Percentiles rank a stretch among this genome's conserved stretches.
phyloP scores from a whole-genome alignment of 2,113 vertebrate genomes.

The Aramus guarauna region DNA sequence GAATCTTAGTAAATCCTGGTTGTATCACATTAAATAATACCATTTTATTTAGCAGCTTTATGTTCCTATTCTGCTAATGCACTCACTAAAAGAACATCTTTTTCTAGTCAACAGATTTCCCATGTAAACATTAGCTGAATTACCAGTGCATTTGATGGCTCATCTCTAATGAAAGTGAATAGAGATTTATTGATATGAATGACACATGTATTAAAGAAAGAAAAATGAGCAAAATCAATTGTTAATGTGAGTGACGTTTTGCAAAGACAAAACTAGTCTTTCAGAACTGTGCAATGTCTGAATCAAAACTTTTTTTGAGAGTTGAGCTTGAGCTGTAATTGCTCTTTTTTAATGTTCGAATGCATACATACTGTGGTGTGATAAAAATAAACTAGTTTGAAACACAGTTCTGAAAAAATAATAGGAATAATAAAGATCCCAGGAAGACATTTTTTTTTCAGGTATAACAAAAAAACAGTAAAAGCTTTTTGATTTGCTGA shows the following conservation, averaged over 20 bases:
- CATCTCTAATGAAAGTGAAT: not conserved
- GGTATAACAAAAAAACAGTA: not conserved
- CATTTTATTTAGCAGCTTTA: not conserved
- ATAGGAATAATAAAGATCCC: not conserved
- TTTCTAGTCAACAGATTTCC: not conserved
- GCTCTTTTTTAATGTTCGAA: not conserved
- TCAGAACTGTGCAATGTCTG: not conserved
- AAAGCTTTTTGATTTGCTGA: not conserved
- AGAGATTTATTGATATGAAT: not conserved
- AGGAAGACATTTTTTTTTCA: not conserved
- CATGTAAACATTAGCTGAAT: not conserved
- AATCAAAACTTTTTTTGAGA: not conserved
- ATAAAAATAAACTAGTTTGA: not conserved
- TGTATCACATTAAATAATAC: not conserved
- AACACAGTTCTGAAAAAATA: not conserved
- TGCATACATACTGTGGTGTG: not conserved
- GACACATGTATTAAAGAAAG: not conserved
- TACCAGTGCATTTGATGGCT: not conserved
- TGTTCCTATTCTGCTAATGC: not conserved
- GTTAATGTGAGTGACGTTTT: not conserved
- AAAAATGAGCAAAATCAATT: not conserved
- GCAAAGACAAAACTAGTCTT: not conserved
- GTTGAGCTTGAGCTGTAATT: not conserved
- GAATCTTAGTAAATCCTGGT: not conserved
- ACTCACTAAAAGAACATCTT: not conserved